Evolutionary conservation across 2,888 invertebrate species (phyloP), one percentile per base, ranked within the genome.

Genomic region (Disparrhopalites patrizii): DNA sequence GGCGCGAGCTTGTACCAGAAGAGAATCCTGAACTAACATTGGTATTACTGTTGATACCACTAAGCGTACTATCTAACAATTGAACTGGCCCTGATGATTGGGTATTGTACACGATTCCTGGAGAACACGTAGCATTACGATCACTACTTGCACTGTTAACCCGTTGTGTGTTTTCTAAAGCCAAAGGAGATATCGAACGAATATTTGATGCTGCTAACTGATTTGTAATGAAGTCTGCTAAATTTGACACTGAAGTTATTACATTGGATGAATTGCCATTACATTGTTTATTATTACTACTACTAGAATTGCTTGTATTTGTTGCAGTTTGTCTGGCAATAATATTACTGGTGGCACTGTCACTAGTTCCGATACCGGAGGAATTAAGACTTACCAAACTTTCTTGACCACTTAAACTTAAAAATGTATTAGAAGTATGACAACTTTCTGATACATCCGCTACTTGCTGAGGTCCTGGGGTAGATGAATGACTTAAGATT

Each of bases 181-280:
- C 61, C 15, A 74, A 47, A 1, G 75, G 75, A 1, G 75, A 75
- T 50, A 75, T 75, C 0, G 75, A 71, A 25, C 75, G 70, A 40
- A 75, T 75, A 64, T 74, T 75, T 0, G 75, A 75, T 1, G 74
- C 73, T 3, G 72, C 74, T 54, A 75, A 61, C 58, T 75, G 75
- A 58, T 68, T 75, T 8, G 73, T 73, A 33, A 75, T 72, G 66
- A 75, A 75, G 10, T 75, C 75, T 15, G 75, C 75, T 13, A 75
- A 65, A 55, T 73, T 73, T 30, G 75, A 68, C 23, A 73, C 68
- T 0, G 71, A 55, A 51, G 51, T 61, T n/a, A 51, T 61, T 18
- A 61, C 25, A 10, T 20, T 23, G 23, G 47, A 36, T 36, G 36
- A 36, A 2, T 18, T 31, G 31, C n/a, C 31, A 10, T 30, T 18